These are phyloP conservation scores for Drosophila auraria DNA, from an alignment of 1,140 invertebrate species.

Conservation along the genomic window DNA sequence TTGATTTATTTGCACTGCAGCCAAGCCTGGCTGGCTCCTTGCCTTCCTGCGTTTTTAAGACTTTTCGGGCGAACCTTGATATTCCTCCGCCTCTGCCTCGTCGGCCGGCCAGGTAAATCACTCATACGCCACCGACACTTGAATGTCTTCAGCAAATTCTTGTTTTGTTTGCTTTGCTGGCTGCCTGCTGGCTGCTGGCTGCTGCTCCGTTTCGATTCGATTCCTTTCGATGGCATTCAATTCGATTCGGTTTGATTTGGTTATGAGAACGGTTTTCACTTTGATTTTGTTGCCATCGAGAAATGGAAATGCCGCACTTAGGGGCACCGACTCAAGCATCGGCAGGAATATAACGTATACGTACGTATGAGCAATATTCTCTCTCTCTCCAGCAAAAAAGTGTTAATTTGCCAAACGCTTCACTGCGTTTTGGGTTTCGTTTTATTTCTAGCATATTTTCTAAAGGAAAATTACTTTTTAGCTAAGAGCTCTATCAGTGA, in stretches of 20 bases:
- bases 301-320: constrained; percentile 23
- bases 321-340: background rate
- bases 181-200: background rate
- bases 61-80: constrained; percentile 23
- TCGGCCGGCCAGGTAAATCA: constrained; percentile 53
- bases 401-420: constrained; percentile 1
- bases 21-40: background rate
- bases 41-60: constrained; percentile 1
- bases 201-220: constrained; percentile 2
- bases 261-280: constrained; percentile 40
- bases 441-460: background rate
- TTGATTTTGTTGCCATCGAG: constrained; percentile 48
- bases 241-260: constrained; percentile 30
- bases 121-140: constrained; percentile 70
- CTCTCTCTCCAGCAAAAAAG: background rate
- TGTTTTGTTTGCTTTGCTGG: constrained; percentile 37
- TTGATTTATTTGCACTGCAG: constrained; percentile 79
- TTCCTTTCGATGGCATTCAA: constrained; percentile 15
- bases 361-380: constrained; percentile 15
- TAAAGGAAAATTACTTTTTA: background rate
- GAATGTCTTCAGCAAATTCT: constrained; percentile 52
- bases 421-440: background rate
- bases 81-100: constrained; percentile 12
- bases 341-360: too few relatives aligned
- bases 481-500: background rate